Evolutionary conservation across 2,113 vertebrate species (phyloP).

Genomic region (Anas platyrhynchos): DNA sequence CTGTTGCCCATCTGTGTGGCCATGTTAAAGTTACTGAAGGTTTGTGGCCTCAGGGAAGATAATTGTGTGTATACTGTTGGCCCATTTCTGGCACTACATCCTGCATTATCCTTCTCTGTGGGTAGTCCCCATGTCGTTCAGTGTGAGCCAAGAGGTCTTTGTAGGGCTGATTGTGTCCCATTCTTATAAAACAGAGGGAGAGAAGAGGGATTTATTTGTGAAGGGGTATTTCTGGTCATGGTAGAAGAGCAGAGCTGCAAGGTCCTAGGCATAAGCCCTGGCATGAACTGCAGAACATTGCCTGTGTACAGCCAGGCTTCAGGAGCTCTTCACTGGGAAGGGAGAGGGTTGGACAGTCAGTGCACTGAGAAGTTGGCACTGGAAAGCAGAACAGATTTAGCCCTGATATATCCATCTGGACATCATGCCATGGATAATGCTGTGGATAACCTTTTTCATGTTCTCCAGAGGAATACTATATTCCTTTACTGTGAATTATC

Average conservation of each 20-base stretch:
- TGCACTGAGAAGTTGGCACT: neutral
- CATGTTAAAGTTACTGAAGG: neutral
- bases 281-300: neutral
- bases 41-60: neutral
- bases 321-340: neutral
- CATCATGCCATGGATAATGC: neutral
- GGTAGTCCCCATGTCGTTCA: neutral
- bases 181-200: neutral
- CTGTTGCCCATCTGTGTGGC: neutral
- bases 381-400: neutral
- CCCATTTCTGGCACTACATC: neutral
- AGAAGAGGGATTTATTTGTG: neutral
- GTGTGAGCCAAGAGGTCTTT: neutral
- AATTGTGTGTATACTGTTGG: neutral
- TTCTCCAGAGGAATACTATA: neutral
- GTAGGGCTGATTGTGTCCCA: fast-evolving
- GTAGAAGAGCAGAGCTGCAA: neutral
- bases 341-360: neutral
- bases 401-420: neutral
- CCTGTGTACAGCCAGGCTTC: neutral
- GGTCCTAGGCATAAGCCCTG: neutral
- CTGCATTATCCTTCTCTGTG: neutral
- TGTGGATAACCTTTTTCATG: neutral
- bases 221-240: neutral
- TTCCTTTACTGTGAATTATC: neutral